These are phyloP conservation scores for Odontesthes bonariensis DNA, from an alignment of 2,113 vertebrate species.

Conservation along the genomic window DNA sequence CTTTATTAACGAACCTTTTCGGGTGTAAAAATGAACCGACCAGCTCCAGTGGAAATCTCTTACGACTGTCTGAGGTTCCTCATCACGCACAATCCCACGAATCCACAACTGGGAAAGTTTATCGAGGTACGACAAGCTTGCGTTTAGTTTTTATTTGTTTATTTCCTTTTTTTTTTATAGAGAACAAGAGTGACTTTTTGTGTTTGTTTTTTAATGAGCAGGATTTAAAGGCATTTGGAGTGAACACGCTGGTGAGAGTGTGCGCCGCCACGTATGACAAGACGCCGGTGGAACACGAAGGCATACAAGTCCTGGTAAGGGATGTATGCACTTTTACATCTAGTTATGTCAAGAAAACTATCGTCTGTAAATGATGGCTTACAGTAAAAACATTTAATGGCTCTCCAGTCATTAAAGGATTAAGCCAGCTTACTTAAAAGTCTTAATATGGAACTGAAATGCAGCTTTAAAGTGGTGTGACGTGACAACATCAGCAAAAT, in stretches of 20 bases:
- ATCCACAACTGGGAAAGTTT: constrained; percentile 95
- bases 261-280: constrained; percentile 96
- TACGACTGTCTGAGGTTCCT: constrained; percentile 95
- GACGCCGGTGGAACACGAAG: constrained; percentile 95
- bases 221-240: constrained; percentile 95
- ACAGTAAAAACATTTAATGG: neutral
- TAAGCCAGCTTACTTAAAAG: neutral
- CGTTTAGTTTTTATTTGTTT: neutral
- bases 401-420: neutral
- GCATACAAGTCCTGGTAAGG: constrained; percentile 94
- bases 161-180: neutral
- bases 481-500: neutral
- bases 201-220: constrained; percentile 45
- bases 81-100: constrained; percentile 98
- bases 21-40: constrained; percentile 94
- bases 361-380: neutral
- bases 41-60: constrained; percentile 95
- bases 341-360: neutral
- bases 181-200: accelerated
- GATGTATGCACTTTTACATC: accelerated
- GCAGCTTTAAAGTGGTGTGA: neutral
- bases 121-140: constrained; percentile 87
- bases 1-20: constrained; percentile 24
- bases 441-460: neutral
- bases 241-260: constrained; percentile 95